These are phyloP conservation scores for Eurois occulta DNA, from an alignment of 2,888 invertebrate genomes.

Conservation along the genomic window DNA sequence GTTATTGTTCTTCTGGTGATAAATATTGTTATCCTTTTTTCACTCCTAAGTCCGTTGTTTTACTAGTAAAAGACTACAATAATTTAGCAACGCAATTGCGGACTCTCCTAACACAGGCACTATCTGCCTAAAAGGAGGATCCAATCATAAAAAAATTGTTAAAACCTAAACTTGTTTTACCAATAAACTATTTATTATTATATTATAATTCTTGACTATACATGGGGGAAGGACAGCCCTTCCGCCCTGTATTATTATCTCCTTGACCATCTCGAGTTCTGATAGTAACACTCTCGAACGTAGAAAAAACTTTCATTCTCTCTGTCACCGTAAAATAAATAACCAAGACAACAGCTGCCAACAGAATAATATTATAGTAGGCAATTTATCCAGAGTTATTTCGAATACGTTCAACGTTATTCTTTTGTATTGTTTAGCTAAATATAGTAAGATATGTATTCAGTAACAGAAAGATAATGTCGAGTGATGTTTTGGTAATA, in stretches of 20 bases:
- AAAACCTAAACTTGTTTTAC: too few relatives aligned
- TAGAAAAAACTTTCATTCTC: not conserved
- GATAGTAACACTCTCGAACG: not conserved
- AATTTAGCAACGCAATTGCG: too few relatives aligned
- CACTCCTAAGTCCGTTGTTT: too few relatives aligned
- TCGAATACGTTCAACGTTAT: not conserved
- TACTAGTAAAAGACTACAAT: too few relatives aligned
- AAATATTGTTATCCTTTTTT: not conserved
- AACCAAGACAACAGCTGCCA: slow-evolving; percentile 1
- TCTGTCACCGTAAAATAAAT: slow-evolving; percentile 8
- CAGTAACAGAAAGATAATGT: not conserved
- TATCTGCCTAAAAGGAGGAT: too few relatives aligned
- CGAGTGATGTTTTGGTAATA: not conserved
- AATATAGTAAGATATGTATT: slow-evolving; percentile 14
- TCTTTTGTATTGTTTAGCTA: slow-evolving; percentile 12
- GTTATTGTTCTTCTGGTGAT: not conserved
- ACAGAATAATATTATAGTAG: slow-evolving; percentile 23
- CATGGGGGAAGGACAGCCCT: too few relatives aligned
- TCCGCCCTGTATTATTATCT: too few relatives aligned
- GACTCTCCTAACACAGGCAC: too few relatives aligned
- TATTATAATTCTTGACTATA: too few relatives aligned
- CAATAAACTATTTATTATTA: too few relatives aligned
- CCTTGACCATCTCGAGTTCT: not conserved
- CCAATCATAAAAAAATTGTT: too few relatives aligned
- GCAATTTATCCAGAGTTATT: slow-evolving; percentile 1